Percentiles rank a stretch among this genome's conserved stretches.
phyloP scores from a whole-genome alignment of 2,797 vertebrate species.

The Gadopsis marmoratus region DNA sequence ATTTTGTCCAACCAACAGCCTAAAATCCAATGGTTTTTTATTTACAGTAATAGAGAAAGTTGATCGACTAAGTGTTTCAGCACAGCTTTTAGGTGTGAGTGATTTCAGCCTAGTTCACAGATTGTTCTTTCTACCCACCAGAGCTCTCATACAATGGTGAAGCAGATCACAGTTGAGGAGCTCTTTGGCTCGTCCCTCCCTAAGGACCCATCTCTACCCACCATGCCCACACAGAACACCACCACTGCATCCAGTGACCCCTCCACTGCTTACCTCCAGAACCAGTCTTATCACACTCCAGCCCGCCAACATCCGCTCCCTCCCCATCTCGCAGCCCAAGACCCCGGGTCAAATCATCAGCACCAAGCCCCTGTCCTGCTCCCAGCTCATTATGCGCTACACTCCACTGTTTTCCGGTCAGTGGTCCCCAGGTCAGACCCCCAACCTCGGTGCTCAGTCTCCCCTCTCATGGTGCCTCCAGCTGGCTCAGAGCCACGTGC shows the following conservation, averaged over 20 bases:
- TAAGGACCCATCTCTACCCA: constrained; percentile 86
- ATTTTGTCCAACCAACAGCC: not conserved
- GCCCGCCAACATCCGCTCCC: constrained; percentile 86
- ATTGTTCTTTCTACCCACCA: constrained; percentile 69
- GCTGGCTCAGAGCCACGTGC: constrained; percentile 77
- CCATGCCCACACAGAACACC: constrained; percentile 79
- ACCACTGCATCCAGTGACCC: constrained; percentile 71
- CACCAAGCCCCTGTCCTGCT: constrained; percentile 84
- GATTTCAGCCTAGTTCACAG: not conserved
- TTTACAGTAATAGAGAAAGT: not conserved
- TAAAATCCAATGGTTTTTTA: not conserved
- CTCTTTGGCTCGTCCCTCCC: constrained; percentile 93
- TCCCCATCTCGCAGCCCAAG: constrained; percentile 77
- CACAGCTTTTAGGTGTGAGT: not conserved
- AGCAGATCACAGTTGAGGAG: constrained; percentile 98
- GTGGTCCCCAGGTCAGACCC: constrained; percentile 79
- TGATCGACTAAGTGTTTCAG: not conserved
- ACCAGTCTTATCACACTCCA: constrained; percentile 82
- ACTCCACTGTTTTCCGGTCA: constrained; percentile 85
- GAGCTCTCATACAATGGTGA: constrained; percentile 88
- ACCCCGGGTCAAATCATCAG: constrained; percentile 75
- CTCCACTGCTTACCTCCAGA: constrained; percentile 78
- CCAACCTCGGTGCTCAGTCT: constrained; percentile 81
- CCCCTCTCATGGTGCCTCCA: constrained; percentile 86
- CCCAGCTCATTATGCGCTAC: constrained; percentile 81